Percentiles rank a stretch among this genome's conserved stretches.
These are phyloP conservation scores for Ormyrus nitidulus DNA, from an alignment of 2,888 invertebrate genomes.

Conservation along the genomic window DNA sequence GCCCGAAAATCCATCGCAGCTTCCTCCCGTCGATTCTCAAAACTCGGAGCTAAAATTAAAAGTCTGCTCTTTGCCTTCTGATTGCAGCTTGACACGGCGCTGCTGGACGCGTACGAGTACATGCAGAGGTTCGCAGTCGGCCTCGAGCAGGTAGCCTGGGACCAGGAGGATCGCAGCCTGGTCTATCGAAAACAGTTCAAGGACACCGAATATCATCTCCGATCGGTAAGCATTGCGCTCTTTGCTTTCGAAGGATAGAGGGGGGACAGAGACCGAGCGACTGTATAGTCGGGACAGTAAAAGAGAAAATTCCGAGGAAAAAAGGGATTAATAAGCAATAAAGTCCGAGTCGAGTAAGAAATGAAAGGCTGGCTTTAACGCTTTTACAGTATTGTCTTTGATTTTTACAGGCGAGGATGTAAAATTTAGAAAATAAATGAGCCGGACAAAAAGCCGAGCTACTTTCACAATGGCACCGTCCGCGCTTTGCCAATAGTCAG, in stretches of 20 bases:
- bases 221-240: slow-evolving; percentile 74
- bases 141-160: slow-evolving; percentile 81
- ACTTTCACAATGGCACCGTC: slow-evolving; percentile 45
- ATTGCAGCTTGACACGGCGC: slow-evolving; percentile 76
- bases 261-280: too few relatives aligned
- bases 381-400: slow-evolving; percentile 9
- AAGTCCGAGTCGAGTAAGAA: slow-evolving; percentile 24
- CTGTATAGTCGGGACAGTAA: background rate
- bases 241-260: background rate
- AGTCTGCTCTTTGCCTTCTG: background rate
- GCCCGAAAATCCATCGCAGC: background rate
- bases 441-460: slow-evolving; percentile 24
- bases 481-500: slow-evolving; percentile 10
- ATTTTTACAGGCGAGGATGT: slow-evolving; percentile 9
- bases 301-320: slow-evolving; percentile 33
- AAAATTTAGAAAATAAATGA: slow-evolving; percentile 9
- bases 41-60: background rate
- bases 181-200: slow-evolving; percentile 78
- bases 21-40: background rate
- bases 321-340: slow-evolving; percentile 26
- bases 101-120: slow-evolving; percentile 81
- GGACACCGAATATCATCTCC: slow-evolving; percentile 79
- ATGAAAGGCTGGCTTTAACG: slow-evolving; percentile 3
- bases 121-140: slow-evolving; percentile 85
- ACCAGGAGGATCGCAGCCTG: slow-evolving; percentile 77